Base-by-base conservation (phyloP, 2,888 invertebrate genomes). In the Acanthoscelides obtectus region DNA sequence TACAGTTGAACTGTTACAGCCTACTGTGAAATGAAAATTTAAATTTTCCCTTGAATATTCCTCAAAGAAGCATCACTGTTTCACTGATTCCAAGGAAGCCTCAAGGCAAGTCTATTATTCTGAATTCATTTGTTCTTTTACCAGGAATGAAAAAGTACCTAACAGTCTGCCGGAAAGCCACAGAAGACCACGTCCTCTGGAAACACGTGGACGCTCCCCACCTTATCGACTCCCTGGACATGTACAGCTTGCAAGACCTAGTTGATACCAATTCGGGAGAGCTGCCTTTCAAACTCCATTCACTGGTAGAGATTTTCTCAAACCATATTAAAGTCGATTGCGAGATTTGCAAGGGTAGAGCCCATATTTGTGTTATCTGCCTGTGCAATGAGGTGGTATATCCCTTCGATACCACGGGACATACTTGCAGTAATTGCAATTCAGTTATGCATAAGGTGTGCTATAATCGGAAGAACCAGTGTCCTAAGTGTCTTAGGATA, bases 281-380 rank as follows among this genome's bases (percentile, higher is more conserved):
- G 8, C 85, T 99, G 67, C 88, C 93, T 22, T 89, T 90, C 0
- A 91, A 92, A 80, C 83, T 97, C 64, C 90, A 91, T 2, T 89
- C 88, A 73, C 84, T 95, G 12, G 92, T 92, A 8, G 89, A 91
- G 69, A 83, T 87, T 5, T 96, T 95, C 82, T 86, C 90, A 0
- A 86, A 88, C 27, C 97, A 97, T 81, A 97, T 97, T 75, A 93
- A 93, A 78, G 85, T 86, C 0, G 88, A 88, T 66, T 96, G 96
- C 82, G 86, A 89, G 81, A 86, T 93, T 64, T 97, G 97, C 83
- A 89, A 90, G 4, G 95, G 94, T 0, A 91, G 97, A 83, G 98
- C 97, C 0, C 97, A 96, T 82, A 89, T 94, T 70, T 99, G 99
- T 85, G 97, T 97, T 84, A 88, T 98, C 20, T 99, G 98, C 84